Conservation (phyloP, 2,797 vertebrate genomes). For the Smutsia temminckii region DNA sequence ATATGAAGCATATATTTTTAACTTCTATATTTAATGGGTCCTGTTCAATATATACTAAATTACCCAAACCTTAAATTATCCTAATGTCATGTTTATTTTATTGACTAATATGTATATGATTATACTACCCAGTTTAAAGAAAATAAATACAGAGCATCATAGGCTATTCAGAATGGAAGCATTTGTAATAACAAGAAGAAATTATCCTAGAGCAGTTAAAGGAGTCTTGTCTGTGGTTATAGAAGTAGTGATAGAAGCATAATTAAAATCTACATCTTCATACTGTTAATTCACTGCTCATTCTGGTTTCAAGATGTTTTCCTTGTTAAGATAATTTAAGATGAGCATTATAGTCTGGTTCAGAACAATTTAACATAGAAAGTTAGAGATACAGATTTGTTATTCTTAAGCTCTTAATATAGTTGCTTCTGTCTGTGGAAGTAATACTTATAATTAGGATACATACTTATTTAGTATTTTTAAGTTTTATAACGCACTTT, state of each 20-base stretch:
- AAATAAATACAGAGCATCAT: not conserved
- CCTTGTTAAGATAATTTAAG: constrained; percentile 44
- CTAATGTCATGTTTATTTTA: not conserved
- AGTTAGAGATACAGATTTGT: constrained; percentile 24
- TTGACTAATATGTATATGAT: not conserved
- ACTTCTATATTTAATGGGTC: not conserved
- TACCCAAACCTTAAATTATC: not conserved
- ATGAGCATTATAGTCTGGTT: not conserved
- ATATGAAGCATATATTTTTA: not conserved
- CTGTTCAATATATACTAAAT: not conserved
- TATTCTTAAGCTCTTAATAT: constrained; percentile 11
- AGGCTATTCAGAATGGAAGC: not conserved
- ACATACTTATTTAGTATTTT: not conserved
- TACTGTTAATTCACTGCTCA: constrained; percentile 2
- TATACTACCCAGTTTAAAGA: not conserved
- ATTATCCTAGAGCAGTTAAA: constrained; percentile 7
- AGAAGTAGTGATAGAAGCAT: not conserved
- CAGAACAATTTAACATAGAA: not conserved
- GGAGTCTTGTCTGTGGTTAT: not conserved
- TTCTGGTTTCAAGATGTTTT: constrained; percentile 22
- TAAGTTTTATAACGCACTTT: not conserved
- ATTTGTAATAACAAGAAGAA: constrained; percentile 24
- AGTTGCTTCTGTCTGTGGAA: not conserved
- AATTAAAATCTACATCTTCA: not conserved
- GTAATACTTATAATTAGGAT: not conserved